These are phyloP conservation scores for Cryptosula pallasiana DNA, from an alignment of 2,888 invertebrate genomes.

Conservation along the genomic window DNA sequence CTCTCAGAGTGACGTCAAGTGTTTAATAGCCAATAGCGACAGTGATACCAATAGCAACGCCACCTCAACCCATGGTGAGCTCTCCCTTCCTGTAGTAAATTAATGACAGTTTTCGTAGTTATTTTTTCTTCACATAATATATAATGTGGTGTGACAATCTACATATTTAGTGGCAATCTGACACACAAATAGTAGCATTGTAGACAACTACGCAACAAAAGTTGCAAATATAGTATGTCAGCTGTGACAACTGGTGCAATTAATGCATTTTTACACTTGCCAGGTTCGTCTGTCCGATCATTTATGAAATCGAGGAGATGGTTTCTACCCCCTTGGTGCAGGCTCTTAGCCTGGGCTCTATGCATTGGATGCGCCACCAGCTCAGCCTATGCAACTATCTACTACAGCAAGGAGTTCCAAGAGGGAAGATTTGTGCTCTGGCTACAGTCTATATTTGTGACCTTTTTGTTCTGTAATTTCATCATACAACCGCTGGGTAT, in stretches of 20 bases:
- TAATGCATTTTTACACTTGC: neutral
- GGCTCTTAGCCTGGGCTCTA: constrained; percentile 44
- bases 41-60: neutral
- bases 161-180: no score
- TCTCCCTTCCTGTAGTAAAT: no score
- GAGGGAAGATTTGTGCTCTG: constrained; percentile 33
- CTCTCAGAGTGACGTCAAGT: constrained; percentile 13
- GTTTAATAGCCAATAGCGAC: neutral
- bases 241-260: no score
- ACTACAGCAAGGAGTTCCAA: constrained; percentile 27
- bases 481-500: constrained; percentile 49
- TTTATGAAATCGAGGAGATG: constrained; percentile 21
- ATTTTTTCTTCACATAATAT: no score
- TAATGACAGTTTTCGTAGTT: no score
- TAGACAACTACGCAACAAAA: no score
- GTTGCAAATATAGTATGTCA: no score
- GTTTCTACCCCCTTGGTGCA: constrained; percentile 43
- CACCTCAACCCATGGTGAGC: neutral
- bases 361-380: constrained; percentile 35
- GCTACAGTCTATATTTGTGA: constrained; percentile 51
- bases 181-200: no score
- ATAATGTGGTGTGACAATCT: no score
- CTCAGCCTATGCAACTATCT: constrained; percentile 40
- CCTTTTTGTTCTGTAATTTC: constrained; percentile 46
- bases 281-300: constrained; percentile 20